phyloP scores from a whole-genome alignment of 2,888 invertebrate genomes.

The Heterodera filipjevi region DNA sequence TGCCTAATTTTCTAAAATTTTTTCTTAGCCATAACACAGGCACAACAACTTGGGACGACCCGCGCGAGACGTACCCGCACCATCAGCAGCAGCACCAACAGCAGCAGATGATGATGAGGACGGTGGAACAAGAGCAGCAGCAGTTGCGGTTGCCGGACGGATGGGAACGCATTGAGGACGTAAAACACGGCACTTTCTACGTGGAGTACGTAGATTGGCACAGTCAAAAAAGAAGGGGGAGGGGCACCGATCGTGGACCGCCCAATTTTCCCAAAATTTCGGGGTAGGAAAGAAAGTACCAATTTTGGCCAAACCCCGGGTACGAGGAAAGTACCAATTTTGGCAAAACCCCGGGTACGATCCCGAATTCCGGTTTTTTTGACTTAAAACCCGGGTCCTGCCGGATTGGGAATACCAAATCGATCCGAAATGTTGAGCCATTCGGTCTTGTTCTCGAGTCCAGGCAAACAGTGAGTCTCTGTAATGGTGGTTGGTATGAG shows the following conservation, averaged over 20 bases:
- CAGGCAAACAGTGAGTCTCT: too few species aligned
- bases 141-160: slow-evolving; percentile 79
- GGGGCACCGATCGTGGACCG: background rate
- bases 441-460: too few species aligned
- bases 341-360: too few species aligned
- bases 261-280: too few species aligned
- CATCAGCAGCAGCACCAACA: background rate
- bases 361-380: too few species aligned
- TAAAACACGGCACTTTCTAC: slow-evolving; percentile 94
- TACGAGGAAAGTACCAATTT: too few species aligned
- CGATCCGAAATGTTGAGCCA: too few species aligned
- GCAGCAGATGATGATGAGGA: slow-evolving; percentile 1
- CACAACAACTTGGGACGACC: slow-evolving; percentile 96
- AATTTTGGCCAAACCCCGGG: too few species aligned
- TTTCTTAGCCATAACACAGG: slow-evolving; percentile 85
- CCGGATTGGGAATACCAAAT: too few species aligned
- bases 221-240: background rate
- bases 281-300: too few species aligned
- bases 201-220: slow-evolving; percentile 76
- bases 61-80: slow-evolving; percentile 71
- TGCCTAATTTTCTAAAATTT: slow-evolving; percentile 18
- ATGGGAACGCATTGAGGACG: slow-evolving; percentile 97
- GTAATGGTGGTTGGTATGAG: too few species aligned
- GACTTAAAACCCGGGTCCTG: too few species aligned
- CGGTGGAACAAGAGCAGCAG: background rate